These are phyloP conservation scores for Sceloporus undulatus DNA, from an alignment of 2,113 vertebrate genomes.

Conservation along the genomic window DNA sequence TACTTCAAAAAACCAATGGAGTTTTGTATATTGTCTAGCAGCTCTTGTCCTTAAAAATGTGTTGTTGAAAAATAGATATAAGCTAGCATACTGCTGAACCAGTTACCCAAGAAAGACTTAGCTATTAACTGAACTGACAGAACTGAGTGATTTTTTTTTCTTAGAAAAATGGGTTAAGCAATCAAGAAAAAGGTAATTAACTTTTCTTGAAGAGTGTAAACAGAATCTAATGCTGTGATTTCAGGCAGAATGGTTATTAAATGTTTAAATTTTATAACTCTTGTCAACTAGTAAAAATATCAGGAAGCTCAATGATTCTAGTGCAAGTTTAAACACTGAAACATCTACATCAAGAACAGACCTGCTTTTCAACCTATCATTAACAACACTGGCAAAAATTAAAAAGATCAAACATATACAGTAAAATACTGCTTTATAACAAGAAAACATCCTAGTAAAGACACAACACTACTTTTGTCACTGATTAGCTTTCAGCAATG, in stretches of 20 bases:
- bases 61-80: neutral
- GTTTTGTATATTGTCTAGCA: constrained; percentile 3
- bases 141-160: neutral
- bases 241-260: neutral
- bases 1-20: constrained; percentile 12
- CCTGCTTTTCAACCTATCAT: neutral
- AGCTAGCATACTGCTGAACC: constrained; percentile 31
- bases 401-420: neutral
- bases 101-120: constrained; percentile 37
- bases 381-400: neutral
- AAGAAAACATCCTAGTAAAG: neutral
- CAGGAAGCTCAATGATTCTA: neutral
- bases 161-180: neutral
- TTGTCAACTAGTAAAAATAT: neutral
- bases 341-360: neutral
- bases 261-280: too few relatives aligned
- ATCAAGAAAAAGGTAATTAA: neutral
- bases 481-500: neutral
- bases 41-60: constrained; percentile 4
- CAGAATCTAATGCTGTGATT: neutral
- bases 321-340: neutral
- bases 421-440: too few relatives aligned
- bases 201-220: neutral
- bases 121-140: constrained; percentile 36
- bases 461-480: neutral